Evolutionary conservation across 2,797 vertebrate species (phyloP).

Genomic region (Benthosema pterotum): DNA sequence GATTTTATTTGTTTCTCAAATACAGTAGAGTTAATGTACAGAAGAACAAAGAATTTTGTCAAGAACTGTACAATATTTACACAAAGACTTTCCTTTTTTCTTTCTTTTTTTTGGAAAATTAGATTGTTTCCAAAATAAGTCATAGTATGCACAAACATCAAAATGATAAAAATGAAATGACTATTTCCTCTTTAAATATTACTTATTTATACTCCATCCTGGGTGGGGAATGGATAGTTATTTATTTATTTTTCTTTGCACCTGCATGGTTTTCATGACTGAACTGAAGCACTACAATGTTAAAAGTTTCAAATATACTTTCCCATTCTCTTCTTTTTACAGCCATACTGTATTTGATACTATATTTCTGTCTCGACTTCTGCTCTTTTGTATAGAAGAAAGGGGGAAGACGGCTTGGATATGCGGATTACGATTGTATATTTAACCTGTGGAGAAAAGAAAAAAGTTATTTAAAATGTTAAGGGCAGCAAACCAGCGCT

Average conservation of each 20-base stretch:
- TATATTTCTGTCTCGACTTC: constrained; percentile 58
- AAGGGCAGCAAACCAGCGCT: constrained; percentile 77
- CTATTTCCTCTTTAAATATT: constrained; percentile 86
- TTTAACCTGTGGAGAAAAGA: constrained; percentile 72
- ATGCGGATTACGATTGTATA: constrained; percentile 77
- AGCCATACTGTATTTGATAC: constrained; percentile 72
- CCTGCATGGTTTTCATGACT: constrained; percentile 79
- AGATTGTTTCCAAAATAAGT: constrained; percentile 88
- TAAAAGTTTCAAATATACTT: constrained; percentile 79
- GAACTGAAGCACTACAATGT: constrained; percentile 82
- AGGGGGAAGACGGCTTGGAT: constrained; percentile 79
- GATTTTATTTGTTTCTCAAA: constrained; percentile 89
- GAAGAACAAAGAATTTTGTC: constrained; percentile 84
- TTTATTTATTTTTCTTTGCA: constrained; percentile 74
- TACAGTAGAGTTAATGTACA: constrained; percentile 87
- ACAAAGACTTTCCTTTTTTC: constrained; percentile 68
- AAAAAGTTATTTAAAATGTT: constrained; percentile 76
- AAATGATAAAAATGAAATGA: constrained; percentile 86
- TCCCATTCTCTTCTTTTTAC: constrained; percentile 63
- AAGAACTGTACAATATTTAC: constrained; percentile 90
- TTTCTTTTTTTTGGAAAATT: constrained; percentile 81
- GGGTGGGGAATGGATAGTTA: constrained; percentile 72
- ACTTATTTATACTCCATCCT: constrained; percentile 83
- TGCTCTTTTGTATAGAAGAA: constrained; percentile 67
- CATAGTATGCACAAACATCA: constrained; percentile 85